phyloP scores from a whole-genome alignment of 2,113 vertebrate genomes.

The Cryptomyrus ogoouensis region DNA sequence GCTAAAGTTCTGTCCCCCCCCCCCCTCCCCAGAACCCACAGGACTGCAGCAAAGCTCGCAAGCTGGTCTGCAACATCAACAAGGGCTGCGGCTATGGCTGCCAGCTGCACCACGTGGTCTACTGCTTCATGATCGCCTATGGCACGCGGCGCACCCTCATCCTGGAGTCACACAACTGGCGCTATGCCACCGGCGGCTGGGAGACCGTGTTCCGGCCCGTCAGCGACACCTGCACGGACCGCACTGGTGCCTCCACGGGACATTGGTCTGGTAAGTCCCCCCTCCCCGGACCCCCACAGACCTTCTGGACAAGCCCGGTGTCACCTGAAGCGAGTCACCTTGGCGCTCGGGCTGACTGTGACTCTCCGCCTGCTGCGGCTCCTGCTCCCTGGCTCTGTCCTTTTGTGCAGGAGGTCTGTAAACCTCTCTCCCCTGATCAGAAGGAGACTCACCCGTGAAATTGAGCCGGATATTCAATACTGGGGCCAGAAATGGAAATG shows the following conservation, averaged over 20 bases:
- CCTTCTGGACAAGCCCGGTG: neutral
- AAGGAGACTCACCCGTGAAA: constrained; percentile 37
- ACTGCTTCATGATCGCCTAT: constrained; percentile 98
- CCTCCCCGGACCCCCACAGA: neutral
- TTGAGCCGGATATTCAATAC: constrained; percentile 24
- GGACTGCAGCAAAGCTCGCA: constrained; percentile 93
- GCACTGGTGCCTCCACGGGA: constrained; percentile 77
- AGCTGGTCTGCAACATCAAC: constrained; percentile 97
- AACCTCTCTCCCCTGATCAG: constrained; percentile 18
- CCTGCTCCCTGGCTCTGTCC: neutral
- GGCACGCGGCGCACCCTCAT: constrained; percentile 91
- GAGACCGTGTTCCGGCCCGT: constrained; percentile 94
- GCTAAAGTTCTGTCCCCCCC: constrained; percentile 25
- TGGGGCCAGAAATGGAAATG: neutral
- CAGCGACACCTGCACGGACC: constrained; percentile 89
- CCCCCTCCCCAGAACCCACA: constrained; percentile 75
- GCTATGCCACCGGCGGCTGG: constrained; percentile 91
- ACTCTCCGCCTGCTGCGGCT: neutral
- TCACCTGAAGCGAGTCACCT: neutral
- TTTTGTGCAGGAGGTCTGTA: neutral
- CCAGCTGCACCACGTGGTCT: constrained; percentile 96
- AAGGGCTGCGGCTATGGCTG: constrained; percentile 98
- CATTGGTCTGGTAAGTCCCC: constrained; percentile 87
- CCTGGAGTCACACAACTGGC: constrained; percentile 95
- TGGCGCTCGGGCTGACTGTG: neutral